These are phyloP conservation scores for Polietes domitor DNA, from an alignment of 2,888 invertebrate species.

Conservation along the genomic window DNA sequence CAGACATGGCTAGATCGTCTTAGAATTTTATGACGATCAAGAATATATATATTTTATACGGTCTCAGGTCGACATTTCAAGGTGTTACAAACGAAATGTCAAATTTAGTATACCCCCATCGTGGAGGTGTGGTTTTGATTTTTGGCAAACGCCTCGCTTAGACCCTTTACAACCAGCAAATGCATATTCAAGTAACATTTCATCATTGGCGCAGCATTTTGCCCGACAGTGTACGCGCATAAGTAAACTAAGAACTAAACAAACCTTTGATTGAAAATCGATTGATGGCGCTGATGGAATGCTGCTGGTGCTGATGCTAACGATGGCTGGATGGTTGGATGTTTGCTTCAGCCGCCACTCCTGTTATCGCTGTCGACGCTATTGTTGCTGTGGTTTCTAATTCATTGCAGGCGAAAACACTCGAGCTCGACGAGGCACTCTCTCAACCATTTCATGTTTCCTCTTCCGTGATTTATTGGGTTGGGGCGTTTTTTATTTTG, in stretches of 20 bases:
- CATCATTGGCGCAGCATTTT: background rate
- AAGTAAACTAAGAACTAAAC: constrained; percentile 17
- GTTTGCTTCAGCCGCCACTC: constrained; percentile 1
- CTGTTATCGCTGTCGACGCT: background rate
- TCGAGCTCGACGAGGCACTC: background rate
- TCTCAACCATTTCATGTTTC: constrained; percentile 32
- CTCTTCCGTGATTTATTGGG: constrained; percentile 13
- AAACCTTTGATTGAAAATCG: constrained; percentile 39
- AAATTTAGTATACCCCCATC: too few relatives aligned
- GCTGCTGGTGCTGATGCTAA: background rate
- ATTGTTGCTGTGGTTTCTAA: background rate
- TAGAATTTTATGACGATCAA: too few relatives aligned
- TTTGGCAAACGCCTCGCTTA: too few relatives aligned
- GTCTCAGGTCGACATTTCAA: too few relatives aligned
- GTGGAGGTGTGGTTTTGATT: too few relatives aligned
- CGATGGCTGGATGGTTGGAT: background rate
- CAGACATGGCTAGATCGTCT: too few relatives aligned
- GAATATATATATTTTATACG: too few relatives aligned
- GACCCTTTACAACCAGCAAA: too few relatives aligned
- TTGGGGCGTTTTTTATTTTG: constrained; percentile 19
- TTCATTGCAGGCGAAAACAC: constrained; percentile 14
- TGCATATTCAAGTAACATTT: too few relatives aligned
- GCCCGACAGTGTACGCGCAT: background rate
- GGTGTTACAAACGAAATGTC: too few relatives aligned
- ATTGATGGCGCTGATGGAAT: background rate